Evolutionary conservation across 2,797 vertebrate species (phyloP).

Genomic region (Lacerta viridis): DNA sequence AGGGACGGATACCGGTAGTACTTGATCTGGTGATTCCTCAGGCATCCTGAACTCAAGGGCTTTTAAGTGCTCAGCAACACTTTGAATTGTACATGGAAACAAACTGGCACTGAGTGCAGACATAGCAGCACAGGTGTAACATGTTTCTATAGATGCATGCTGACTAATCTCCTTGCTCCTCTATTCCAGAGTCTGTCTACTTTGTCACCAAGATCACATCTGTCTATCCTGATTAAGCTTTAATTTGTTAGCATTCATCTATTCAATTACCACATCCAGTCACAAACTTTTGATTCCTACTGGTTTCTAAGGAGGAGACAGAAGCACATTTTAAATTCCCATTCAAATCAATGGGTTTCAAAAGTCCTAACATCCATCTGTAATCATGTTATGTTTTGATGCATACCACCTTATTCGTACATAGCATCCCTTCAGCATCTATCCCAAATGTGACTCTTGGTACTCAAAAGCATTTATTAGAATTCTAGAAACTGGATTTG

Average conservation of each 20-base stretch:
- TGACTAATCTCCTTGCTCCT: too few species aligned
- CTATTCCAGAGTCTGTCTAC: too few species aligned
- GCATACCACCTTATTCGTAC: not conserved
- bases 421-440: not conserved
- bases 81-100: not conserved
- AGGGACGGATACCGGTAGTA: not conserved
- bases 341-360: not conserved
- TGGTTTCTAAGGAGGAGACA: not conserved
- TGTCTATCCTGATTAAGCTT: too few species aligned
- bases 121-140: not conserved
- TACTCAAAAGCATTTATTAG: not conserved
- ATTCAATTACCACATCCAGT: not conserved
- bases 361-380: not conserved
- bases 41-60: not conserved
- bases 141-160: not conserved
- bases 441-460: not conserved
- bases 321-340: not conserved
- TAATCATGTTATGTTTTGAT: not conserved
- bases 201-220: too few species aligned
- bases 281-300: not conserved
- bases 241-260: too few species aligned
- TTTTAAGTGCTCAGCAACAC: not conserved
- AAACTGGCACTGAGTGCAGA: not conserved
- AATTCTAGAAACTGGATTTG: not conserved
- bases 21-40: not conserved